A percentile compares a stretch with the other conserved stretches of the same genome.
Evolutionary conservation across 2,113 vertebrate species (phyloP).

Genomic region (Albula goreensis): DNA sequence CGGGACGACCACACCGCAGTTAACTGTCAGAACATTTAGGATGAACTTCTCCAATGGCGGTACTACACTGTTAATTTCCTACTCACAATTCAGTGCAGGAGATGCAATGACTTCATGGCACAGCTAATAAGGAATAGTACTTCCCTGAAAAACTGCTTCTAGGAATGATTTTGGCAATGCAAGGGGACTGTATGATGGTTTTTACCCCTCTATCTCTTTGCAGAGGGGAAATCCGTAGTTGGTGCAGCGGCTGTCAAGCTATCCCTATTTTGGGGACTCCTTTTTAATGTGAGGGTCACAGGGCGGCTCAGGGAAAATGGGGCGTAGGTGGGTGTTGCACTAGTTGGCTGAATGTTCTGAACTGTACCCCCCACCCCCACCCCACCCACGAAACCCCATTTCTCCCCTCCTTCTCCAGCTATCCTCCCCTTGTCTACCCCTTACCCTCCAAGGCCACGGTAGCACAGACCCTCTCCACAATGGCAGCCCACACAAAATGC

Average conservation of each 20-base stretch:
- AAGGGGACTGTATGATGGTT: background rate
- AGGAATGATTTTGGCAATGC: background rate
- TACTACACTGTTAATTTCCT: slow-evolving; percentile 51
- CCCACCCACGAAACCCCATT: no score
- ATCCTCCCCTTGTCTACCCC: slow-evolving; percentile 6
- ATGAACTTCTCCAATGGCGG: background rate
- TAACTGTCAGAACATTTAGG: no score
- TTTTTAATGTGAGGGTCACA: slow-evolving; percentile 14
- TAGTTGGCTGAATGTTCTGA: slow-evolving; percentile 50
- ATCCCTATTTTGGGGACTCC: background rate
- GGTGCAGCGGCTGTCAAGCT: background rate
- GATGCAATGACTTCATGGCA: slow-evolving; percentile 33
- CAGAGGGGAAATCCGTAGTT: background rate
- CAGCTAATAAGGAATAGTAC: slow-evolving; percentile 28
- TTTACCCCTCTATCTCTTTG: background rate
- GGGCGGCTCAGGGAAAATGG: slow-evolving; percentile 36
- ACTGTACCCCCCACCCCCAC: slow-evolving; percentile 10
- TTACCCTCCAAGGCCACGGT: slow-evolving; percentile 20
- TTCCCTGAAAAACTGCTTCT: background rate
- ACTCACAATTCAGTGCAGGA: slow-evolving; percentile 54
- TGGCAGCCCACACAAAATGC: slow-evolving; percentile 24
- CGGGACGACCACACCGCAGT: background rate
- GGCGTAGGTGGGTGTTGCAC: slow-evolving; percentile 51
- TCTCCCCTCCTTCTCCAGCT: background rate
- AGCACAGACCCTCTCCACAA: slow-evolving; percentile 33